phyloP scores from a whole-genome alignment of 2,888 invertebrate species.

The Mythimna pallens region DNA sequence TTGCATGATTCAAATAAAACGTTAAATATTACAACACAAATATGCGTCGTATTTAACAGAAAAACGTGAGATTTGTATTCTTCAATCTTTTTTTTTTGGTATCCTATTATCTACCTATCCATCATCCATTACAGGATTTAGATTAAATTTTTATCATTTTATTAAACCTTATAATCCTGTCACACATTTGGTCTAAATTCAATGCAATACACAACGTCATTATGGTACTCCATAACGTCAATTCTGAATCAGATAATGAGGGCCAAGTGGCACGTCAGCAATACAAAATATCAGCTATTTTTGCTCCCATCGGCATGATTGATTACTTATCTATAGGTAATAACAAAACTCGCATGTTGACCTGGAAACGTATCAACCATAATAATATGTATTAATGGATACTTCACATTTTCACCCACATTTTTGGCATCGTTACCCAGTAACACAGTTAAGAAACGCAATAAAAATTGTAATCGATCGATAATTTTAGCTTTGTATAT shows the following conservation, averaged over 20 bases:
- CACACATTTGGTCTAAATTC: conserved; percentile 24
- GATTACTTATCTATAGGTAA: conserved; percentile 55
- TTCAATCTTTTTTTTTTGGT: too few species aligned
- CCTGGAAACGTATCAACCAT: conserved; percentile 77
- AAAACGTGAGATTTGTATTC: neutral
- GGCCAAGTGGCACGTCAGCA: conserved; percentile 18
- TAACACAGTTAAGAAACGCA: conserved; percentile 76
- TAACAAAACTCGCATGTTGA: conserved; percentile 65
- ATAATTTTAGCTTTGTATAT: conserved; percentile 52
- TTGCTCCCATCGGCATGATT: conserved; percentile 51
- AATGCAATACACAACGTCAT: conserved; percentile 3
- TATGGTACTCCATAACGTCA: conserved; percentile 1
- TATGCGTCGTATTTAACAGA: neutral
- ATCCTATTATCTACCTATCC: too few species aligned
- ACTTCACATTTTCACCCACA: conserved; percentile 79
- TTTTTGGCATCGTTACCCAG: conserved; percentile 77
- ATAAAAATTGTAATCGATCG: conserved; percentile 60
- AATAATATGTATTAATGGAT: conserved; percentile 67
- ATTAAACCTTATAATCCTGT: conserved; percentile 15
- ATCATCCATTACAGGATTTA: neutral
- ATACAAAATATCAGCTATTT: conserved; percentile 34
- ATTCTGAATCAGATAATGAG: conserved; percentile 33
- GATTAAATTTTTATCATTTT: neutral
- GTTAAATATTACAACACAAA: neutral
- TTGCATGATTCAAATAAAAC: neutral